Evolutionary conservation across 2,113 vertebrate species (phyloP).

Genomic region (Panthera tigris): DNA sequence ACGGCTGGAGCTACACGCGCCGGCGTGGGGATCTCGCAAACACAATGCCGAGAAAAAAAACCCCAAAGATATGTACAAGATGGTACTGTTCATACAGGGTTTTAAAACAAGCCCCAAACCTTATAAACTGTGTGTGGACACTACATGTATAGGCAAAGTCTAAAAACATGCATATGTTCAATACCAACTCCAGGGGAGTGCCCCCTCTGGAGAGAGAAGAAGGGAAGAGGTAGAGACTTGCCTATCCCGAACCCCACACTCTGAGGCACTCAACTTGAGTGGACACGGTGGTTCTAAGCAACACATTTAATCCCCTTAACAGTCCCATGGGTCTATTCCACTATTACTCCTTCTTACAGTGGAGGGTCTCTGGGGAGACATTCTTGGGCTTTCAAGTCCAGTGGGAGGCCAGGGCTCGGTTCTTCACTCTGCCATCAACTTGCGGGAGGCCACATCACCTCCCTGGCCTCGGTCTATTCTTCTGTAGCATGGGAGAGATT

Average conservation of each 20-base stretch:
- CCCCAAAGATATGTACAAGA: not conserved
- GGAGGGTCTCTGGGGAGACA: not conserved
- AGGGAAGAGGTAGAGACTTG: not conserved
- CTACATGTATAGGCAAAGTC: not conserved
- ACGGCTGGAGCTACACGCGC: fast-evolving
- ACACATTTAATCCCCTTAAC: not conserved
- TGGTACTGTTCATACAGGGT: not conserved
- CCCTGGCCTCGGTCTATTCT: not conserved
- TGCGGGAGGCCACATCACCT: not conserved
- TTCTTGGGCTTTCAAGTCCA: not conserved
- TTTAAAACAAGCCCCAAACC: not conserved
- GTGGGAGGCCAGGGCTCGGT: not conserved
- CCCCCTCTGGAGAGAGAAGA: not conserved
- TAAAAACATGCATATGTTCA: not conserved
- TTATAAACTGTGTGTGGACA: not conserved
- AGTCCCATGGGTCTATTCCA: not conserved
- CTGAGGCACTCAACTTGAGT: not conserved
- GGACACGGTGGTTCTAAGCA: not conserved
- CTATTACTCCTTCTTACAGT: not conserved
- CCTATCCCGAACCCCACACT: not conserved
- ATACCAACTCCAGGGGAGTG: not conserved
- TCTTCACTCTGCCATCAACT: not conserved
- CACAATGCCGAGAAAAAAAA: not conserved
- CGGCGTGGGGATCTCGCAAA: not conserved
- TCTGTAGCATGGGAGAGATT: not conserved